These are phyloP conservation scores for Jordanella pulchra DNA, from an alignment of 2,797 vertebrate species.

Conservation along the genomic window DNA sequence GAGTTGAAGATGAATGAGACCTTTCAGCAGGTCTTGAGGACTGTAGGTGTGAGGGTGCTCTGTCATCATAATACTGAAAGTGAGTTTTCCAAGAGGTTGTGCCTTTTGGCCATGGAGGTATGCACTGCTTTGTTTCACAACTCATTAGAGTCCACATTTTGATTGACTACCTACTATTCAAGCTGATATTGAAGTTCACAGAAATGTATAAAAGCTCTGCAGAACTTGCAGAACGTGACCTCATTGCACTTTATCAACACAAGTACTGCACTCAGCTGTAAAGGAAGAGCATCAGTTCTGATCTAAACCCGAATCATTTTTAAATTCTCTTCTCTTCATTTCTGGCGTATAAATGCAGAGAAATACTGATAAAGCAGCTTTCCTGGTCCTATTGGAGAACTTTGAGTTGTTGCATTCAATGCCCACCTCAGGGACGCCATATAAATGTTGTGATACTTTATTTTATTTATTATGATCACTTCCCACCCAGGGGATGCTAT, in stretches of 20 bases:
- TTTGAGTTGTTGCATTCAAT: no score
- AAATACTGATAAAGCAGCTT: no score
- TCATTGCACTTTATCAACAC: neutral
- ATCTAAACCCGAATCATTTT: neutral
- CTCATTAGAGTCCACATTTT: constrained; percentile 57
- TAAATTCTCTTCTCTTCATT: no score
- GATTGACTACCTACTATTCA: constrained; percentile 49
- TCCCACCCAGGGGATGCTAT: no score
- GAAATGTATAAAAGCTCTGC: neutral
- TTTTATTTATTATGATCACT: no score
- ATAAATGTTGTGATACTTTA: no score
- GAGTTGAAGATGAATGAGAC: constrained; percentile 58
- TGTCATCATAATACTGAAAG: constrained; percentile 61
- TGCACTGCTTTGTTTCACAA: constrained; percentile 58
- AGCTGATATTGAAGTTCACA: constrained; percentile 1
- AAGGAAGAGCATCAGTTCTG: neutral
- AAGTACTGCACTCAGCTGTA: neutral
- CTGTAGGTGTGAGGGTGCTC: constrained; percentile 43
- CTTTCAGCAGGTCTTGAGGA: constrained; percentile 41
- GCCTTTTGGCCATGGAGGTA: constrained; percentile 51
- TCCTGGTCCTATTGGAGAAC: no score
- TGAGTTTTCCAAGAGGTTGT: constrained; percentile 19
- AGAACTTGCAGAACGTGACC: neutral
- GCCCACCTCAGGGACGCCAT: no score
- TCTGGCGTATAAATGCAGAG: no score